phyloP scores from a whole-genome alignment of 2,888 invertebrate species.

The Melipona beecheii region DNA sequence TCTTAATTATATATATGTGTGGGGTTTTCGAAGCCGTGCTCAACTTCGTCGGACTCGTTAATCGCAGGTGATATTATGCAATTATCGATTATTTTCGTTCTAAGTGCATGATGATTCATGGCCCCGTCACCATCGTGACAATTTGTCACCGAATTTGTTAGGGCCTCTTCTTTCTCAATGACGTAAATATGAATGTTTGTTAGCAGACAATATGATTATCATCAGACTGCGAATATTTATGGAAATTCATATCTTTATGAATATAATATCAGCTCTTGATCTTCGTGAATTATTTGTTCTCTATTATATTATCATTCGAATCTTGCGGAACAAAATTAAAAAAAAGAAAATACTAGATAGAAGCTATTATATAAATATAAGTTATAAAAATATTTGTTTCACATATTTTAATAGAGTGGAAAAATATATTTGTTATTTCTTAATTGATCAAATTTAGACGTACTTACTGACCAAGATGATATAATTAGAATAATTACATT shows the following conservation, averaged over 20 bases:
- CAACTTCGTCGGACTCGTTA: slow-evolving; percentile 42
- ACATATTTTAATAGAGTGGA: no score
- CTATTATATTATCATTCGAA: no score
- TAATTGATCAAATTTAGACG: no score
- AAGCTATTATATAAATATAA: no score
- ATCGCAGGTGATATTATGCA: slow-evolving; percentile 43
- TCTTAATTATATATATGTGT: slow-evolving; percentile 44
- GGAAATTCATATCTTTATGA: background rate
- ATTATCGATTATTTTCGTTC: slow-evolving; percentile 36
- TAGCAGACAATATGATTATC: slow-evolving; percentile 12
- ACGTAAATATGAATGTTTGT: slow-evolving; percentile 5
- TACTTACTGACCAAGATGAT: no score
- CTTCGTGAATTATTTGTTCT: no score
- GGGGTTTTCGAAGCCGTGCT: slow-evolving; percentile 52
- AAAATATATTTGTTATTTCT: no score
- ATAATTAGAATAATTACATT: no score
- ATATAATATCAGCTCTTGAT: background rate
- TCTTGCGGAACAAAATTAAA: no score
- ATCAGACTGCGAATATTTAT: background rate
- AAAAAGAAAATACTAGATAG: no score
- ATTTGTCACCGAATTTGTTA: slow-evolving; percentile 49
- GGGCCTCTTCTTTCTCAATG: slow-evolving; percentile 27
- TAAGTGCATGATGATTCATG: slow-evolving; percentile 56
- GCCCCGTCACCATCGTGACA: slow-evolving; percentile 71
- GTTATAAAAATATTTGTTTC: no score